Conservation (phyloP, 2,888 invertebrate genomes). For the Metallyticus violacea region DNA sequence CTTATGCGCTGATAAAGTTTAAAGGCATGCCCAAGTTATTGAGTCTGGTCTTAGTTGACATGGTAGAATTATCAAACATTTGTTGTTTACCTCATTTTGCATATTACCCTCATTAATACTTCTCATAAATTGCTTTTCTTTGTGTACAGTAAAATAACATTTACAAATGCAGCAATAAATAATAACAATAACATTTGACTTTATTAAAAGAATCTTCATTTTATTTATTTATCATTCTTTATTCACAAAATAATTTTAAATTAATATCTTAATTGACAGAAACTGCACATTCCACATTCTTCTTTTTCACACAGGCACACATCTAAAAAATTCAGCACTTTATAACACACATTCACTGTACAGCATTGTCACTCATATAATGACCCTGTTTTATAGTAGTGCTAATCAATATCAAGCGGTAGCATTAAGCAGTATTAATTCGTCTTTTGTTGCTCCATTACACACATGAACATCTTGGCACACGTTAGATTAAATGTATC, state of each 20-base stretch:
- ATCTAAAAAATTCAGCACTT: not conserved
- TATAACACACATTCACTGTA: not conserved
- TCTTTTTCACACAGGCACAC: not conserved
- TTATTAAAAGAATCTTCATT: not conserved
- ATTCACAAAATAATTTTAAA: not conserved
- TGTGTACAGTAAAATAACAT: not conserved
- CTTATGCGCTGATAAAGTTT: no score
- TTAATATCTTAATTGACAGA: not conserved
- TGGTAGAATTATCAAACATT: no score
- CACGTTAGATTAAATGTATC: conserved; percentile 68
- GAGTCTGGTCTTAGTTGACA: no score
- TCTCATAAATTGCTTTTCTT: not conserved
- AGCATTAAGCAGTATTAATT: not conserved
- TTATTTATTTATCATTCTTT: not conserved
- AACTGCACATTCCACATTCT: not conserved
- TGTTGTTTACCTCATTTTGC: no score
- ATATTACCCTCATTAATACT: no score
- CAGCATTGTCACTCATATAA: not conserved
- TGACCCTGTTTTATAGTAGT: not conserved
- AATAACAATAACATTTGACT: not conserved
- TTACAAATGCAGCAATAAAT: not conserved
- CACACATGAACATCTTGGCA: conserved; percentile 78
- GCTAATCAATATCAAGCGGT: not conserved
- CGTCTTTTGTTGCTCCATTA: conserved; percentile 59
- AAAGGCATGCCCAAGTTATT: no score